Percentiles rank a stretch among this genome's conserved stretches.
Conservation (phyloP, 2,113 vertebrate species). For the Gymnocephalus cernua region DNA sequence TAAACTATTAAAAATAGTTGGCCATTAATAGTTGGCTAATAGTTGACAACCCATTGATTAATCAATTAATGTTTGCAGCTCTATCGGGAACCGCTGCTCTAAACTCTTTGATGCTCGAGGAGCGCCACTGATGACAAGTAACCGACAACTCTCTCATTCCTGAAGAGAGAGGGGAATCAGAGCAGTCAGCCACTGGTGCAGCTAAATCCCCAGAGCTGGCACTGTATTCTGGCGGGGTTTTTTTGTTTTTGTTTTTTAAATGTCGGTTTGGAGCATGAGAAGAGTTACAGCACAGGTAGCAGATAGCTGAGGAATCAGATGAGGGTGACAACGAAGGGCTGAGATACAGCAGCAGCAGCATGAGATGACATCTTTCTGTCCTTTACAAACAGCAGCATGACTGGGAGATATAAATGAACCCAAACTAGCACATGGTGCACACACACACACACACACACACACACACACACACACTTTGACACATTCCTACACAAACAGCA, state of each 20-base stretch:
- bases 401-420: constrained; percentile 33
- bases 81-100: background rate
- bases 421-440: background rate
- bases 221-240: background rate
- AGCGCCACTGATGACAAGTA: background rate
- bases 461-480: constrained; percentile 25
- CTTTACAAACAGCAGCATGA: constrained; percentile 30
- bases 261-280: background rate
- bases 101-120: background rate
- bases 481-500: background rate
- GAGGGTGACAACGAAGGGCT: constrained; percentile 11
- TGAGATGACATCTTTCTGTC: constrained; percentile 35
- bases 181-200: background rate
- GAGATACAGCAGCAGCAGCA: constrained; percentile 25
- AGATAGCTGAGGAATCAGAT: constrained; percentile 15
- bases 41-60: too few relatives aligned
- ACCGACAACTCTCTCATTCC: background rate
- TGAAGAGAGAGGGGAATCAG: background rate
- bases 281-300: background rate
- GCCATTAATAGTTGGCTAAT: too few relatives aligned
- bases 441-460: constrained; percentile 33
- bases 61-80: too few relatives aligned
- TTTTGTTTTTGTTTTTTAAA: too few relatives aligned
- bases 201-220: constrained; percentile 30
- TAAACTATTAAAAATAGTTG: too few relatives aligned